Conservation (phyloP, 2,888 invertebrate genomes). For the Plebejus anna region DNA sequence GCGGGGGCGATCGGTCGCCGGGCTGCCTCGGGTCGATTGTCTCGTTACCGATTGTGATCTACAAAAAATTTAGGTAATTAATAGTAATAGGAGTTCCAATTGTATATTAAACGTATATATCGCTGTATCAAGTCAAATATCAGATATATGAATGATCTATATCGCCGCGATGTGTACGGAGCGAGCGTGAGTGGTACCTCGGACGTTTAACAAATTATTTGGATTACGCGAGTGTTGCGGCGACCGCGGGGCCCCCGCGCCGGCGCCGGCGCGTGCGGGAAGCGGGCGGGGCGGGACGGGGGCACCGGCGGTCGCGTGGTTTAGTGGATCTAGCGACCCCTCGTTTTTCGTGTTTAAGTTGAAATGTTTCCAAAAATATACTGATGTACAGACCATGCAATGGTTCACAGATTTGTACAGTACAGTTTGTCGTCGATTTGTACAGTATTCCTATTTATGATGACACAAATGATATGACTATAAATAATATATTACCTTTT, state of each 20-base stretch:
- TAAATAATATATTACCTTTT: not conserved
- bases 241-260: constrained; percentile 29
- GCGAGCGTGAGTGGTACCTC: constrained; percentile 38
- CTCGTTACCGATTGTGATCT: constrained; percentile 78
- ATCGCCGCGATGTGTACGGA: constrained; percentile 38
- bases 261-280: not conserved
- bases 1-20: constrained; percentile 48
- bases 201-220: constrained; percentile 40
- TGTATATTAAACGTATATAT: constrained; percentile 76
- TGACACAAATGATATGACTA: constrained; percentile 21
- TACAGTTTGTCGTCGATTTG: constrained; percentile 9
- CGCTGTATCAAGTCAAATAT: constrained; percentile 60
- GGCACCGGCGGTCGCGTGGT: constrained; percentile 34
- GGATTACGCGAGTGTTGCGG: constrained; percentile 38
- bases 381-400: constrained; percentile 16
- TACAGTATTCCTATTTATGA: constrained; percentile 29
- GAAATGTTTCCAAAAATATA: constrained; percentile 20
- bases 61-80: constrained; percentile 74
- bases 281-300: constrained; percentile 28
- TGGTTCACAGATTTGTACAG: not conserved
- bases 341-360: constrained; percentile 35
- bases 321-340: constrained; percentile 39
- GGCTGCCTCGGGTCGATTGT: constrained; percentile 63
- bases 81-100: constrained; percentile 80
- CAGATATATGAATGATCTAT: constrained; percentile 43